phyloP scores from a whole-genome alignment of 2,888 invertebrate species.

The Lacanobia wlatinum region DNA sequence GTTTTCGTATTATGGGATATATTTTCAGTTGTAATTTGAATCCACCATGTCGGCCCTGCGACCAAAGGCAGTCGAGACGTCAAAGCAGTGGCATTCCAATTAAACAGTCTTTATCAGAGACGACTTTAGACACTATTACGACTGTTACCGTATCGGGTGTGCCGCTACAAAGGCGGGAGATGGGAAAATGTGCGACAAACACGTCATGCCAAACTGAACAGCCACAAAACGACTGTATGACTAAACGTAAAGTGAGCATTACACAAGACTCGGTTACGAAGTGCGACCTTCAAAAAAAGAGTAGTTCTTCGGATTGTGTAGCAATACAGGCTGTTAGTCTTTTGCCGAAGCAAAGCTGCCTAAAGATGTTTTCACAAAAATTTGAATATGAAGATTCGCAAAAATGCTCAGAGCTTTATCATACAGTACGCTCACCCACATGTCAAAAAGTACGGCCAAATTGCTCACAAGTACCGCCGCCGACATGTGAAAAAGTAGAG shows the following conservation, averaged over 20 bases:
- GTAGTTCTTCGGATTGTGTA: constrained; percentile 18
- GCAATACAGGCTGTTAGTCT: background rate
- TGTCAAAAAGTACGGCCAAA: too few species aligned
- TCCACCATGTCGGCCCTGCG: background rate
- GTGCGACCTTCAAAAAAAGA: constrained; percentile 3
- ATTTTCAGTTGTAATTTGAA: constrained; percentile 41
- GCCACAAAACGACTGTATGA: constrained; percentile 14
- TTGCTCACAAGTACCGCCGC: background rate
- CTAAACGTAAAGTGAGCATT: constrained; percentile 32
- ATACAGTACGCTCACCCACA: background rate
- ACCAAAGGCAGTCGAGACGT: constrained; percentile 7
- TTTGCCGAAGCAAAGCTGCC: constrained; percentile 1
- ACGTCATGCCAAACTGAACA: constrained; percentile 28
- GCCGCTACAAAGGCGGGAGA: constrained; percentile 2
- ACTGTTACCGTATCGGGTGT: constrained; percentile 16
- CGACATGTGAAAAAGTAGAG: background rate
- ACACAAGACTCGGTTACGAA: constrained; percentile 14
- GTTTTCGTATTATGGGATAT: background rate
- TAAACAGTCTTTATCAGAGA: constrained; percentile 25
- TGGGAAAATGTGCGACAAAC: constrained; percentile 5
- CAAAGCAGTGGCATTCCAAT: background rate
- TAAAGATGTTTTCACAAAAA: constrained; percentile 8
- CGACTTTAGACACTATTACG: constrained; percentile 29
- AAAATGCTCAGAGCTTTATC: background rate
- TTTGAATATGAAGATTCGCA: background rate